Percentiles rank a stretch among this genome's conserved stretches.
Evolutionary conservation across 2,113 vertebrate species (phyloP).

Genomic region (Astatotilapia flaviijosephi): DNA sequence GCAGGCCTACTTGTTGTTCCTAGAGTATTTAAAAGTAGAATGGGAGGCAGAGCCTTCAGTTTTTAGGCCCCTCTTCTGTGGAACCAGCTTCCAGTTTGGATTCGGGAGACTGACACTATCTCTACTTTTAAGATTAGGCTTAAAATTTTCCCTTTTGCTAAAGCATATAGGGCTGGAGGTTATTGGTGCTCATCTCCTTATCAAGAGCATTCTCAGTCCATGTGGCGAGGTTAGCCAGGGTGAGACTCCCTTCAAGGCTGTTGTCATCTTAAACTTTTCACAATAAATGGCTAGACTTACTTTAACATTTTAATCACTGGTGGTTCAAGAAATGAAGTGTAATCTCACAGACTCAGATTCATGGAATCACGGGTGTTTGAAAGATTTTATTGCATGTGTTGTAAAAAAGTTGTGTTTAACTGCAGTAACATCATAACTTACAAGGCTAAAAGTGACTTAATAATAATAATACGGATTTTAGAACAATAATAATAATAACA

Average conservation of each 20-base stretch:
- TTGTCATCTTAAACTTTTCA: rapidly evolving
- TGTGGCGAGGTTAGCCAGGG: background rate
- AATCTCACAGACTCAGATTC: background rate
- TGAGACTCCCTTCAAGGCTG: background rate
- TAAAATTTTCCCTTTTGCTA: rapidly evolving
- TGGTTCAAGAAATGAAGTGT: background rate
- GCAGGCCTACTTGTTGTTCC: too few species aligned
- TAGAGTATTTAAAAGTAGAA: too few species aligned
- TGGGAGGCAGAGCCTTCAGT: too few species aligned
- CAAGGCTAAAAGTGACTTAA: background rate
- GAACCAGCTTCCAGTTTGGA: rapidly evolving
- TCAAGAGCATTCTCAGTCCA: background rate
- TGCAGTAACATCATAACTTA: background rate
- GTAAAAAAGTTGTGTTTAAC: background rate
- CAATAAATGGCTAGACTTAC: background rate
- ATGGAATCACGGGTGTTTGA: background rate
- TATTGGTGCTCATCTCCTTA: background rate
- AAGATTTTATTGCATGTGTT: background rate
- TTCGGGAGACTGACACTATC: rapidly evolving
- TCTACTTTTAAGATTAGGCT: background rate
- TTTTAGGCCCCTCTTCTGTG: too few species aligned
- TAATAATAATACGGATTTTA: background rate
- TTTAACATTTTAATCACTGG: background rate
- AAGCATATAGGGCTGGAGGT: background rate
- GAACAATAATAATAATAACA: background rate